These are phyloP conservation scores for Platyura marginata DNA, from an alignment of 1,140 invertebrate species.

Conservation along the genomic window DNA sequence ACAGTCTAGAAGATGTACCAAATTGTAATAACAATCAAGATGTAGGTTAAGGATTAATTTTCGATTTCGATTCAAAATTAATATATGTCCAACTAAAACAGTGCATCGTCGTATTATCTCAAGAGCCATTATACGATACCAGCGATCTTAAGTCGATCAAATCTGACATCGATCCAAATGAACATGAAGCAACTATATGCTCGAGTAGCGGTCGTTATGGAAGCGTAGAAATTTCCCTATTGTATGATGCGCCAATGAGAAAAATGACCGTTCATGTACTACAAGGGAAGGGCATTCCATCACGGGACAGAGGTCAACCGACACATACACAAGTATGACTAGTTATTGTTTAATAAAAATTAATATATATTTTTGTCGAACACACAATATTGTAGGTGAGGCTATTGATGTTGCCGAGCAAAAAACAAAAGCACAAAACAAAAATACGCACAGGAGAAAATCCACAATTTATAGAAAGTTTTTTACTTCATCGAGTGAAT, in stretches of 20 bases:
- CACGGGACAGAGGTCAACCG: constrained; percentile 49
- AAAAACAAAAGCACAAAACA: constrained; percentile 86
- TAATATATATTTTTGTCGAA: constrained; percentile 3
- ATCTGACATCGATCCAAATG: constrained; percentile 15
- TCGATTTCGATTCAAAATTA: constrained; percentile 3
- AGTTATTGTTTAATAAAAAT: constrained; percentile 1
- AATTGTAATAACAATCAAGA: constrained; percentile 24
- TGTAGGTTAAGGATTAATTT: constrained; percentile 15
- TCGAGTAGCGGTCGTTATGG: constrained; percentile 30
- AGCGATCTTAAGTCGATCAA: constrained; percentile 23
- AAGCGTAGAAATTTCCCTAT: constrained; percentile 69
- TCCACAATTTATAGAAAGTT: constrained; percentile 83
- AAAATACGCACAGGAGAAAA: constrained; percentile 74
- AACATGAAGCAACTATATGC: constrained; percentile 2
- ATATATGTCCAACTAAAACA: constrained; percentile 5
- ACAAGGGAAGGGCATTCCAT: constrained; percentile 65
- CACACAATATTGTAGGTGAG: constrained; percentile 38
- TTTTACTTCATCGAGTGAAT: constrained; percentile 76
- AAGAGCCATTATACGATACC: constrained; percentile 28
- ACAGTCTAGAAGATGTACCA: constrained; percentile 13
- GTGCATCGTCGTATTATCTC: constrained; percentile 8
- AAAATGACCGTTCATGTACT: constrained; percentile 81
- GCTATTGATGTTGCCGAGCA: constrained; percentile 68
- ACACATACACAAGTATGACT: constrained; percentile 53
- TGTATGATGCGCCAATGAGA: constrained; percentile 72